These are phyloP conservation scores for Kryptolebias ocellatus DNA, from an alignment of 2,797 vertebrate genomes.

Conservation along the genomic window DNA sequence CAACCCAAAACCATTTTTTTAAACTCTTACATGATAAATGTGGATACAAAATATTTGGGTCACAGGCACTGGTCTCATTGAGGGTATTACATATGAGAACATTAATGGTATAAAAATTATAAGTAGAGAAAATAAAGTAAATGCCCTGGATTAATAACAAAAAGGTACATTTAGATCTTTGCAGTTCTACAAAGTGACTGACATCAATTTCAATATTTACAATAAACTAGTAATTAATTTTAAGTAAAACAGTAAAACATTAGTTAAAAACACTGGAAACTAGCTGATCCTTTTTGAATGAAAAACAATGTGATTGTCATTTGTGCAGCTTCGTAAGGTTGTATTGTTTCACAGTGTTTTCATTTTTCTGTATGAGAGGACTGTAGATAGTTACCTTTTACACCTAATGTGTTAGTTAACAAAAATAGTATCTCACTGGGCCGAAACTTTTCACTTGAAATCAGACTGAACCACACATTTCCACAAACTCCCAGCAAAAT, in stretches of 20 bases:
- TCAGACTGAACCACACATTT: too few species aligned
- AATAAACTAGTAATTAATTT: not conserved
- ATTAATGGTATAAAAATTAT: not conserved
- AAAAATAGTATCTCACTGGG: too few species aligned
- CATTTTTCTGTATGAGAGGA: not conserved
- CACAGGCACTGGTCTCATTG: not conserved
- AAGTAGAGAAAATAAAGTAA: not conserved
- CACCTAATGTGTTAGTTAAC: not conserved
- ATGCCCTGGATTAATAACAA: not conserved
- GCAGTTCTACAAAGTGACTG: not conserved
- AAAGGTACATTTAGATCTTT: not conserved
- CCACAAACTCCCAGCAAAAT: too few species aligned
- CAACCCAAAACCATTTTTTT: slow-evolving; percentile 8
- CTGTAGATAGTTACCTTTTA: not conserved
- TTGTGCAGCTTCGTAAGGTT: not conserved
- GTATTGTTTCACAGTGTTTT: not conserved
- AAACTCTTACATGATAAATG: slow-evolving; percentile 1
- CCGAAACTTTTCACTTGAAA: too few species aligned
- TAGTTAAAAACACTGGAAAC: not conserved
- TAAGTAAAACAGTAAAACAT: not conserved
- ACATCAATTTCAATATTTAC: too few species aligned
- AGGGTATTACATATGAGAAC: slow-evolving; percentile 4
- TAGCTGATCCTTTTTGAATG: not conserved
- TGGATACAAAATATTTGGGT: not conserved
- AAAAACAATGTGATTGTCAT: not conserved